phyloP scores from a whole-genome alignment of 2,797 vertebrate genomes.

The Ataeniobius toweri region DNA sequence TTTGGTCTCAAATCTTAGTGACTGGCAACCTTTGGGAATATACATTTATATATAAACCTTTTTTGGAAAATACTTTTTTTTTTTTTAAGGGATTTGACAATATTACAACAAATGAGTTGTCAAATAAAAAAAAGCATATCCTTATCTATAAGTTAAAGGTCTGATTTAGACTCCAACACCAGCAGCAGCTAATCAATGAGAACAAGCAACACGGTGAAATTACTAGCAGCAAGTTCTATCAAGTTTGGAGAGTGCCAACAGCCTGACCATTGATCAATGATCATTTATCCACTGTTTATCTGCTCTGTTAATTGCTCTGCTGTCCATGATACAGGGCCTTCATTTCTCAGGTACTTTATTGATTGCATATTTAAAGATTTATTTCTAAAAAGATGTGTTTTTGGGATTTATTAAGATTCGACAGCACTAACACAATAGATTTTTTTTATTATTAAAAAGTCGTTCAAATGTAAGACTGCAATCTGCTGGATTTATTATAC shows the following conservation, averaged over 20 bases:
- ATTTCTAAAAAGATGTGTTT: constrained; percentile 1
- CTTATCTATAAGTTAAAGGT: neutral
- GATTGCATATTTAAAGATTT: neutral
- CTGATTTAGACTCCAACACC: constrained; percentile 3
- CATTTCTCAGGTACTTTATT: constrained; percentile 34
- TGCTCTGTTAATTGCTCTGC: constrained; percentile 32
- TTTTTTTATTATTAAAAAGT: neutral
- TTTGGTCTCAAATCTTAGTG: neutral
- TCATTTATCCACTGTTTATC: constrained; percentile 47
- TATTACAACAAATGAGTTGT: neutral
- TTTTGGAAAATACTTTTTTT: neutral
- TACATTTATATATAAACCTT: too few species aligned
- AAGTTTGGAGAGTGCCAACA: constrained; percentile 23
- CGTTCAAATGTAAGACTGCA: neutral
- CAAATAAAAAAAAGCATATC: neutral
- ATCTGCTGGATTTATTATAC: neutral
- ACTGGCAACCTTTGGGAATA: neutral
- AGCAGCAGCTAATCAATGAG: neutral
- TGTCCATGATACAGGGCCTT: neutral
- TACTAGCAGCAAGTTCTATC: constrained; percentile 5
- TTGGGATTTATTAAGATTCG: neutral
- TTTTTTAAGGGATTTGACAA: constrained; percentile 12
- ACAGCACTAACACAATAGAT: neutral
- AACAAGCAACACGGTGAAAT: neutral
- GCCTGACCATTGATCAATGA: constrained; percentile 42